Evolutionary conservation across 2,113 vertebrate species (phyloP).

Genomic region (Gnathonemus longibarbis): DNA sequence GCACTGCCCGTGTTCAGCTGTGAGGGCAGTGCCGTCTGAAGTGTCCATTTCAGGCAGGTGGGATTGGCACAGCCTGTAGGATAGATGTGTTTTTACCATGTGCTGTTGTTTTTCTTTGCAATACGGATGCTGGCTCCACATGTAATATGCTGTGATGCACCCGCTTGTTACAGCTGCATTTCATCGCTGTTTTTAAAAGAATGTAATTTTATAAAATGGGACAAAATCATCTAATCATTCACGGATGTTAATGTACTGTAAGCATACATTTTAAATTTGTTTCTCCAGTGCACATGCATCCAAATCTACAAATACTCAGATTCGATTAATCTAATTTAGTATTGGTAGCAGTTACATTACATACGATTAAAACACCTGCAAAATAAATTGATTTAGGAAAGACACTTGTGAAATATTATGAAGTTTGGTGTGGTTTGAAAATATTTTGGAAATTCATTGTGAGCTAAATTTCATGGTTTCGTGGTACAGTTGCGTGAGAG

Average conservation of each 20-base stretch:
- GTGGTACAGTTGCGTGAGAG: neutral
- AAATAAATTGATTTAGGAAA: neutral
- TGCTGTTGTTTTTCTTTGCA: neutral
- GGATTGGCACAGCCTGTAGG: neutral
- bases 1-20: neutral
- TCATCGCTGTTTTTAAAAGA: constrained; percentile 1
- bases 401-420: neutral
- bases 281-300: neutral
- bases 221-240: neutral
- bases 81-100: neutral
- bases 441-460: constrained; percentile 4
- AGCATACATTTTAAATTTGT: neutral
- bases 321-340: neutral
- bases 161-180: neutral
- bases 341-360: neutral
- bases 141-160: neutral
- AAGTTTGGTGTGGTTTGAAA: neutral
- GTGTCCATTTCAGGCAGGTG: neutral
- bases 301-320: neutral
- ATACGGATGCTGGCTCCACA: neutral
- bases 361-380: neutral
- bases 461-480: neutral
- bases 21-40: neutral
- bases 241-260: neutral
- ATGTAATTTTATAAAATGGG: constrained; percentile 3